These are phyloP conservation scores for Panurus biarmicus DNA, from an alignment of 2,113 vertebrate species.

Conservation along the genomic window DNA sequence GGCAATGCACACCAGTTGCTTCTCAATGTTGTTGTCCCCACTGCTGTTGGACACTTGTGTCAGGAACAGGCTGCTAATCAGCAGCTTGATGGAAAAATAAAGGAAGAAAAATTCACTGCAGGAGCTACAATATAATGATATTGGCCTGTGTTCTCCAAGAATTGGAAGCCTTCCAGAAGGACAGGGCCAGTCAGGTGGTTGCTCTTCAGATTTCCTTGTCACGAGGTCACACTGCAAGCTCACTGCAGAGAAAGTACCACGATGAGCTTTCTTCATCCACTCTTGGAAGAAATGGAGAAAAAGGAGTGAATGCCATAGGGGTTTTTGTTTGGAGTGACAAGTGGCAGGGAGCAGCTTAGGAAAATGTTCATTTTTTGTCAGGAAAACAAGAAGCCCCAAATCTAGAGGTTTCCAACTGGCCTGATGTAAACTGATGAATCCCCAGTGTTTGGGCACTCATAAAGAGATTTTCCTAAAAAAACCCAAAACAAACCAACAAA, in stretches of 20 bases:
- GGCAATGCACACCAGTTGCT: neutral
- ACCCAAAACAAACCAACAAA: no score
- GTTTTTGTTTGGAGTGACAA: neutral
- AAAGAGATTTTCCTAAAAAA: neutral
- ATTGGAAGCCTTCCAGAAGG: neutral
- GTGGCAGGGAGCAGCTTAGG: neutral
- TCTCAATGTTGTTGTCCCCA: neutral
- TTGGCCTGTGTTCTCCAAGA: neutral
- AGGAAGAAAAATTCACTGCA: neutral
- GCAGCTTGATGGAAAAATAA: neutral
- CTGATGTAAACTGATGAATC: neutral
- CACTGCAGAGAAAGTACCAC: neutral
- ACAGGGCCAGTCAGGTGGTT: neutral
- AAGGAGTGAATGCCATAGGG: neutral
- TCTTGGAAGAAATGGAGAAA: neutral
- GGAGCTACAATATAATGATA: neutral
- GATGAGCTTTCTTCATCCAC: neutral
- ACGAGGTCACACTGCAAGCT: neutral
- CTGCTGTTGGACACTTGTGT: neutral
- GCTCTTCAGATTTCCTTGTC: neutral
- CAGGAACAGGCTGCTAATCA: neutral
- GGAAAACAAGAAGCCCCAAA: neutral
- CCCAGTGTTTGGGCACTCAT: neutral
- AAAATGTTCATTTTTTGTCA: neutral
- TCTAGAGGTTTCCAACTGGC: neutral